phyloP scores from a whole-genome alignment of 2,797 vertebrate genomes.

The Acestrorhynchus altus region DNA sequence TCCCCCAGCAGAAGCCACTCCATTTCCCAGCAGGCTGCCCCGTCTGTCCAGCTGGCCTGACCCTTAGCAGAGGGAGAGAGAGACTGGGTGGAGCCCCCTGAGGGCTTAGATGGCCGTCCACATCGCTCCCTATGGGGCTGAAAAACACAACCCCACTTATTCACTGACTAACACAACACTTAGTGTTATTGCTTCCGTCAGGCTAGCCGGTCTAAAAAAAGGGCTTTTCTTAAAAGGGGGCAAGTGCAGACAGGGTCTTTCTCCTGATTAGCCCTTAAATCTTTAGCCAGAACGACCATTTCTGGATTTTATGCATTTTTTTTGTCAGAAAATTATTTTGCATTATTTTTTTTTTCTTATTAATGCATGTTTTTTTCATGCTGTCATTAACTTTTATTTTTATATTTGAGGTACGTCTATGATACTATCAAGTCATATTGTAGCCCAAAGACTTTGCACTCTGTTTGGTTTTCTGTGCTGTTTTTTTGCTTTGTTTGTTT shows the following conservation, averaged over 20 bases:
- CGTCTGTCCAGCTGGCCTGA: constrained; percentile 41
- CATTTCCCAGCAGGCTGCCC: constrained; percentile 36
- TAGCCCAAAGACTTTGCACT: no score
- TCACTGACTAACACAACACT: constrained; percentile 41
- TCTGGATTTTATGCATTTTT: no score
- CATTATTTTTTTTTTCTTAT: no score
- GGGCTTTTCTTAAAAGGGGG: constrained; percentile 27
- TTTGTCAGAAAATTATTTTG: no score
- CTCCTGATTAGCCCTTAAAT: constrained; percentile 28
- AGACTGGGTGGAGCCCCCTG: constrained; percentile 6
- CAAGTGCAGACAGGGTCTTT: constrained; percentile 8
- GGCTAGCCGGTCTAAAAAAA: constrained; percentile 24
- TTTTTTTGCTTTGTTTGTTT: no score
- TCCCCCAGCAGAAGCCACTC: constrained; percentile 34
- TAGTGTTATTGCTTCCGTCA: constrained; percentile 44
- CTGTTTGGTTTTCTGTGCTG: no score
- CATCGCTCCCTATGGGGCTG: constrained; percentile 31
- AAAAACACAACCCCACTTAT: neutral
- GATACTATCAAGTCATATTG: no score
- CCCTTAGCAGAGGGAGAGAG: constrained; percentile 11
- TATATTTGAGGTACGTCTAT: no score
- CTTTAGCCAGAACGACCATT: neutral
- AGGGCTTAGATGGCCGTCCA: constrained; percentile 29
- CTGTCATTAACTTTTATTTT: no score
- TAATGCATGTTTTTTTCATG: no score